Conservation (phyloP, 2,113 vertebrate species). For the Cephalopholis sonnerati region DNA sequence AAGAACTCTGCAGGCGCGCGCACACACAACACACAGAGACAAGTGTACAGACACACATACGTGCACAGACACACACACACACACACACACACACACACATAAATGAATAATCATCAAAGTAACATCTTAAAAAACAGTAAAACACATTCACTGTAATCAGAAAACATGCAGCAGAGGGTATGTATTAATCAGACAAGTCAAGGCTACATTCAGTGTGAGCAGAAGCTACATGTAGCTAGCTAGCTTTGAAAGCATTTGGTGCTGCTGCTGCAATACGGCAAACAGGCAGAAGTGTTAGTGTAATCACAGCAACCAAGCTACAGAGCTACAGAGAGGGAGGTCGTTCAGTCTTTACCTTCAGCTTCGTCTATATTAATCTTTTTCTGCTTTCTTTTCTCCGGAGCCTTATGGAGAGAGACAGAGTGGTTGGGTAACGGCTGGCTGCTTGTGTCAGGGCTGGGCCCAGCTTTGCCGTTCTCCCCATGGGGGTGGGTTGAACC, state of each 20-base stretch:
- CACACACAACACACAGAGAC: slow-evolving; percentile 33
- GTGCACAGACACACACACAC: slow-evolving; percentile 29
- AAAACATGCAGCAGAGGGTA: slow-evolving; percentile 61
- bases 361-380: slow-evolving; percentile 99
- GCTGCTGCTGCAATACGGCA: slow-evolving; percentile 64
- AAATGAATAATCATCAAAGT: slow-evolving; percentile 30
- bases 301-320: slow-evolving; percentile 71
- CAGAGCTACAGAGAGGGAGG: slow-evolving; percentile 57
- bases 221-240: slow-evolving; percentile 72
- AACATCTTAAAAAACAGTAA: slow-evolving; percentile 4
- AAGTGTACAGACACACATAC: slow-evolving; percentile 17
- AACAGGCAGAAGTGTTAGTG: slow-evolving; percentile 73
- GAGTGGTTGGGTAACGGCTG: slow-evolving; percentile 84
- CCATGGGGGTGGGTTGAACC: slow-evolving; percentile 94
- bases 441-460: slow-evolving; percentile 82
- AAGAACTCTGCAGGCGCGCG: slow-evolving; percentile 93
- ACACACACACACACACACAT: slow-evolving; percentile 32
- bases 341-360: slow-evolving; percentile 91
- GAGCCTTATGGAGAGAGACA: slow-evolving; percentile 81
- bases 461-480: slow-evolving; percentile 92
- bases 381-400: slow-evolving; percentile 96
- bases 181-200: slow-evolving; percentile 72
- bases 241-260: slow-evolving; percentile 76
- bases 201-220: slow-evolving; percentile 75
- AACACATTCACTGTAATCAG: slow-evolving; percentile 15